Base-by-base conservation (phyloP, 64 coral and sea anemone species). In the Orbicella faveolata region DNA sequence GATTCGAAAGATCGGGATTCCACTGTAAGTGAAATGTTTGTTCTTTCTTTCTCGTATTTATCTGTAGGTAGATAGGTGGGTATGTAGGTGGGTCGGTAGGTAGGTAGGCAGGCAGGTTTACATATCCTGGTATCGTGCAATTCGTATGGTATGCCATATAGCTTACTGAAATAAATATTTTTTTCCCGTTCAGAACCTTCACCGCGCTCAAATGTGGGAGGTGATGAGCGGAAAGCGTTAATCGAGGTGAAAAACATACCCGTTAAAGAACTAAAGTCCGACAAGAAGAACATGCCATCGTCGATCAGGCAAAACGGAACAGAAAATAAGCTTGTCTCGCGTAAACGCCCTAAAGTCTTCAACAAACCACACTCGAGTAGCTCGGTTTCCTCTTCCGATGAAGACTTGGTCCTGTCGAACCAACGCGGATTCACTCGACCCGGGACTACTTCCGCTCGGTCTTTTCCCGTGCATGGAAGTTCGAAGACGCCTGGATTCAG, bases 351-450 rank as follows among this genome's bases (percentile, higher is more conserved):
- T 1, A 85, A 85, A 39, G 20, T 52, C 2, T 21, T 52, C 3
- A 64, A 85, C 4, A 85, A 85, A 33, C 82, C 82, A 18, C 37
- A 72, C 44, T 44, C 64, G 8, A 85, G 82, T 62, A 85, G 64
- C n/a, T 85, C 82, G 2, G 23, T 85, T 33, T 85, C 82, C 0
- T 85, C 82, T 53, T 85, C 82, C 3, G 82, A 85, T 15, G 82
- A 85, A 66, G 82, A 85, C 19, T 8, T 36, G 12, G 62, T 0
- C 2, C 64, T 68, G 1, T 81, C 33, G 1, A 55, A 34, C 13
- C 79, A 81, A 6, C 81, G 64, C 1, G 44, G 63, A 21, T 72
- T 70, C n/a, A 9, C 36, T 70, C 63, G 82, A 51, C 41, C 36
- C 23, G 82, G 82, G 23, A 52, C 36, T 19, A 85, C 82, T 1